Conservation (phyloP, 2,797 vertebrate genomes). For the Sparidentex hasta region DNA sequence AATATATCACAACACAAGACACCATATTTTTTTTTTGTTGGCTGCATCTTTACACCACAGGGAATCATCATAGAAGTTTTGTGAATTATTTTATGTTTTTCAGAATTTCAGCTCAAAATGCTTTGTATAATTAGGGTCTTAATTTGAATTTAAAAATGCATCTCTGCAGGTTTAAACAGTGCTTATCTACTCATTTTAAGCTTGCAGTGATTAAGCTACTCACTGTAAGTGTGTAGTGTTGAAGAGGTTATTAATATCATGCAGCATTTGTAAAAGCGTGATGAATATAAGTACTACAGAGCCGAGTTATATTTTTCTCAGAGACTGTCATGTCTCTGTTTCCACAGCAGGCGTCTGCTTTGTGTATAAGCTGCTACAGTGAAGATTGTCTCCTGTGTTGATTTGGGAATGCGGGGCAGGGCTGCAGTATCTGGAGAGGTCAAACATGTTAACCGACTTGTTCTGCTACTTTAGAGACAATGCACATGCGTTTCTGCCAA, state of each 20-base stretch:
- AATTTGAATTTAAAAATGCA: not conserved
- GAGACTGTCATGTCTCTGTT: constrained; percentile 16
- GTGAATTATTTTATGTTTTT: not conserved
- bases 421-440: constrained; percentile 61
- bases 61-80: not conserved
- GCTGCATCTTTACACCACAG: not conserved
- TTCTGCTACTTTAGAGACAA: constrained; percentile 79
- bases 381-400: constrained; percentile 11
- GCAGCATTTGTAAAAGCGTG: constrained; percentile 4
- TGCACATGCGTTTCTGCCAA: constrained; percentile 46
- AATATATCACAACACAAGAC: not conserved
- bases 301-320: constrained; percentile 1
- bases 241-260: not conserved
- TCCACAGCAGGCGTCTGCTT: constrained; percentile 14
- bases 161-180: not conserved
- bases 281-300: not conserved
- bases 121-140: not conserved
- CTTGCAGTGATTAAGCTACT: not conserved
- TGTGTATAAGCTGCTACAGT: constrained; percentile 42
- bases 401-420: constrained; percentile 59
- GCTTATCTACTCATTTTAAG: not conserved
- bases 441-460: constrained; percentile 81
- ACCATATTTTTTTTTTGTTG: not conserved
- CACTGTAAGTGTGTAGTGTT: not conserved
- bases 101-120: not conserved